These are phyloP conservation scores for Nebria ingens DNA, from an alignment of 1,140 invertebrate species.

Conservation along the genomic window DNA sequence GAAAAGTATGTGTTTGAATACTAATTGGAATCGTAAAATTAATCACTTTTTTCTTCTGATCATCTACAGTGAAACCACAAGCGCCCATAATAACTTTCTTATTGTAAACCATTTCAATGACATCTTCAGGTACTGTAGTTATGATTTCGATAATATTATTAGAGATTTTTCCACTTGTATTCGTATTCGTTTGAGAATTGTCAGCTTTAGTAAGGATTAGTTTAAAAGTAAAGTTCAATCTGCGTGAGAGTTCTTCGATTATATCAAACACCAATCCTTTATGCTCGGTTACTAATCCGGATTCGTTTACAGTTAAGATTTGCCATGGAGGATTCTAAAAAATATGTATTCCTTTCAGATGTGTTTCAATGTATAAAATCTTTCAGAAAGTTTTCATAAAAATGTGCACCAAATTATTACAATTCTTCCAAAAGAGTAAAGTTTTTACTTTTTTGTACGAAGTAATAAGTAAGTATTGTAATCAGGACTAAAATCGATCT, in stretches of 20 bases:
- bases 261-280: slow-evolving; percentile 71
- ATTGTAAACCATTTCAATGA: slow-evolving; percentile 33
- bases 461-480: no score
- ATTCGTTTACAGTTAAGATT: slow-evolving; percentile 46
- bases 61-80: slow-evolving; percentile 57
- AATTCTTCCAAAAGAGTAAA: no score
- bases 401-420: no score
- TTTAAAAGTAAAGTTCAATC: slow-evolving; percentile 67
- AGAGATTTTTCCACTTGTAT: neutral
- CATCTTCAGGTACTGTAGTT: slow-evolving; percentile 32
- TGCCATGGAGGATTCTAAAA: slow-evolving; percentile 79
- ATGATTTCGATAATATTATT: slow-evolving; percentile 13
- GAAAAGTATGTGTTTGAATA: slow-evolving; percentile 66
- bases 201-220: slow-evolving; percentile 29
- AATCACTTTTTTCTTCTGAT: slow-evolving; percentile 46
- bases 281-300: slow-evolving; percentile 44
- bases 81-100: slow-evolving; percentile 57
- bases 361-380: no score
- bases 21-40: slow-evolving; percentile 74
- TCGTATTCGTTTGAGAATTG: neutral
- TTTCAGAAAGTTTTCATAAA: no score
- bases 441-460: no score
- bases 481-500: no score
- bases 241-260: slow-evolving; percentile 58
- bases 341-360: no score